A percentile compares a stretch with the other conserved stretches of the same genome.
Evolutionary conservation across 1,140 invertebrate genomes (phyloP).

Genomic region (Papilio glaucus): DNA sequence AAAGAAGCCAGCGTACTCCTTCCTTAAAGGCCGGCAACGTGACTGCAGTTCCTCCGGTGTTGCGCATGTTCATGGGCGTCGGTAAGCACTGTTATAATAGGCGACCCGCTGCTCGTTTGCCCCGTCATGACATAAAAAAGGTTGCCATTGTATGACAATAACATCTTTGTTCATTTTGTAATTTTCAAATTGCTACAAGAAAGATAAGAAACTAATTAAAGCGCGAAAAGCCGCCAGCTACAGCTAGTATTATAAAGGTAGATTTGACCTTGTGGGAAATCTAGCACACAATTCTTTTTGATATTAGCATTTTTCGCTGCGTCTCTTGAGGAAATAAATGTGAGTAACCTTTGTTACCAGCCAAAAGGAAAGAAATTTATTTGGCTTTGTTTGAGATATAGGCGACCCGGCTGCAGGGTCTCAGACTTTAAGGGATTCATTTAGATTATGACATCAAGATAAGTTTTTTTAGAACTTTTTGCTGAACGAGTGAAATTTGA

Average conservation of each 20-base stretch:
- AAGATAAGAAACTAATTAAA: too few species aligned
- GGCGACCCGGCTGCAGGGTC: background rate
- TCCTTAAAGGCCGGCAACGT: too few species aligned
- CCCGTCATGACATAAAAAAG: too few species aligned
- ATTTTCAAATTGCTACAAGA: too few species aligned
- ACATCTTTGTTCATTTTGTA: too few species aligned
- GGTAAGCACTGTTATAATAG: too few species aligned
- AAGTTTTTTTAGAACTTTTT: background rate
- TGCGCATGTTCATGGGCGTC: too few species aligned
- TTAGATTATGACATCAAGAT: constrained; percentile 23
- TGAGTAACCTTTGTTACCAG: constrained; percentile 19
- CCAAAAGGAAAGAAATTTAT: constrained; percentile 20
- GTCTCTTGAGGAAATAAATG: constrained; percentile 25
- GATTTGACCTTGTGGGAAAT: background rate
- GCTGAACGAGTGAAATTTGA: background rate
- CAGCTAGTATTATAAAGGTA: background rate
- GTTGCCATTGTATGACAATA: too few species aligned
- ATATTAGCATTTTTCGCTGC: constrained; percentile 17
- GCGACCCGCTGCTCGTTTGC: too few species aligned
- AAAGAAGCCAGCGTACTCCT: too few species aligned
- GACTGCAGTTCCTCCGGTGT: too few species aligned
- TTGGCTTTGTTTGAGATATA: constrained; percentile 24
- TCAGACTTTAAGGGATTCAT: constrained; percentile 19
- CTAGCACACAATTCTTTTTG: constrained; percentile 2
- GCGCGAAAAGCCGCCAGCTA: too few species aligned